Evolutionary conservation across 2,113 vertebrate species (phyloP).

Genomic region (Notarius lentiginosus): DNA sequence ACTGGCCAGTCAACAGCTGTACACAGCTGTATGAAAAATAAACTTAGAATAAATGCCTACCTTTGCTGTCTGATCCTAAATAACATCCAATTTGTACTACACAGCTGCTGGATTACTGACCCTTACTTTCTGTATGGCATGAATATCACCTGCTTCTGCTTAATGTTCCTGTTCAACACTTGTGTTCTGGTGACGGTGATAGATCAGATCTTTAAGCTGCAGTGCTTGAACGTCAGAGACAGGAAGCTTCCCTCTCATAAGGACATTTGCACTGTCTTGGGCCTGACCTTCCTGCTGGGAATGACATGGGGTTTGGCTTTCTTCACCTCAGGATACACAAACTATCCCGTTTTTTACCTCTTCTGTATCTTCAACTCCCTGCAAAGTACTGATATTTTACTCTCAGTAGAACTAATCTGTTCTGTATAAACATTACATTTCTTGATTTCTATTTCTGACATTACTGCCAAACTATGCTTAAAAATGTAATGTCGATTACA

Average conservation of each 20-base stretch:
- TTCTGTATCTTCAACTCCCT: conserved; percentile 86
- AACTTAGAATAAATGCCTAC: background rate
- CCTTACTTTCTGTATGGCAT: conserved; percentile 70
- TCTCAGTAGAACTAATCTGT: background rate
- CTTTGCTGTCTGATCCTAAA: background rate
- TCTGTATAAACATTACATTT: background rate
- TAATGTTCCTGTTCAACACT: conserved; percentile 80
- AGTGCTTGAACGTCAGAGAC: background rate
- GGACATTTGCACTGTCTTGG: conserved; percentile 70
- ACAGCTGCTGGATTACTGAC: conserved; percentile 85
- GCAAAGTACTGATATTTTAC: conserved; percentile 75
- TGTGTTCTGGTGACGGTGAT: conserved; percentile 79
- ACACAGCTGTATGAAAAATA: background rate
- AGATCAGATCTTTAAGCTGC: conserved; percentile 72
- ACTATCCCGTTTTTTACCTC: conserved; percentile 77
- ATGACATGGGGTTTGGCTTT: conserved; percentile 85
- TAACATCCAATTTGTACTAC: background rate
- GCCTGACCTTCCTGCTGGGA: conserved; percentile 83
- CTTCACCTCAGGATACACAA: conserved; percentile 77
- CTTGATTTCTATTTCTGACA: background rate
- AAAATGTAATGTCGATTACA: background rate
- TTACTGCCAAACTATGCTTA: background rate
- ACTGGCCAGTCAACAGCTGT: background rate
- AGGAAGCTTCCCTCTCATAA: conserved; percentile 61
- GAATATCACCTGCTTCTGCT: conserved; percentile 79